Evolutionary conservation across 2,888 invertebrate species (phyloP).

Genomic region (Platycheirus albimanus): DNA sequence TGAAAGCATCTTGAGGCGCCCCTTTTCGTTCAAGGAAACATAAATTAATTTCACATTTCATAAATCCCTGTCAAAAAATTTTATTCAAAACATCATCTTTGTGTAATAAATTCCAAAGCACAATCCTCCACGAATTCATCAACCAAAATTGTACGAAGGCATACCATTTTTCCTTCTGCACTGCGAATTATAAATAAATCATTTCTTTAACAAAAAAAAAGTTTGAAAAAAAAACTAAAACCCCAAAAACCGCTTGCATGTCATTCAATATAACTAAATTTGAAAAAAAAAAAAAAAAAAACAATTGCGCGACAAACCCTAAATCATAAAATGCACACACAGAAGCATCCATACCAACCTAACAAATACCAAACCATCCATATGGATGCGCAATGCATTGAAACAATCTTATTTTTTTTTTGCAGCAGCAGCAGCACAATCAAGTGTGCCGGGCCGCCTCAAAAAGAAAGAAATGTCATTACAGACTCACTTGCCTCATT

Average conservation of each 20-base stretch:
- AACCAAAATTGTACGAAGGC: conserved; percentile 7
- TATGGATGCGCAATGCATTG: conserved; percentile 1
- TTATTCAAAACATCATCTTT: background rate
- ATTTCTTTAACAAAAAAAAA: background rate
- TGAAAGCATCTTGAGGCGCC: background rate
- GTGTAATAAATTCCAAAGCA: background rate
- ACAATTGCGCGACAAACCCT: conserved; percentile 62
- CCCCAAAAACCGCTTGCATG: conserved; percentile 23
- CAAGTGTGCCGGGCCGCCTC: conserved; percentile 47
- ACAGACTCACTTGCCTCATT: conserved; percentile 26
- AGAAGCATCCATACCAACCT: conserved; percentile 12
- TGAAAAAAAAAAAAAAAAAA: conserved; percentile 21
- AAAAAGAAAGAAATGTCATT: conserved; percentile 23
- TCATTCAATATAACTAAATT: conserved; percentile 67
- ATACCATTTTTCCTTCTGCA: background rate
- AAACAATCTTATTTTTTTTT: background rate
- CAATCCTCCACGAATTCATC: background rate
- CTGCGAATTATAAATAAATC: conserved; percentile 50
- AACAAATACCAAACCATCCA: too few relatives aligned
- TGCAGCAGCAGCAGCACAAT: conserved; percentile 10
- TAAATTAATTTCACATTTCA: conserved; percentile 16
- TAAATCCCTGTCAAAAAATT: background rate
- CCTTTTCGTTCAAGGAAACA: background rate
- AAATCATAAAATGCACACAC: conserved; percentile 59
- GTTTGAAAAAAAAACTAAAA: background rate